Conservation (phyloP, 2,797 vertebrate genomes). For the Cuculus canorus region DNA sequence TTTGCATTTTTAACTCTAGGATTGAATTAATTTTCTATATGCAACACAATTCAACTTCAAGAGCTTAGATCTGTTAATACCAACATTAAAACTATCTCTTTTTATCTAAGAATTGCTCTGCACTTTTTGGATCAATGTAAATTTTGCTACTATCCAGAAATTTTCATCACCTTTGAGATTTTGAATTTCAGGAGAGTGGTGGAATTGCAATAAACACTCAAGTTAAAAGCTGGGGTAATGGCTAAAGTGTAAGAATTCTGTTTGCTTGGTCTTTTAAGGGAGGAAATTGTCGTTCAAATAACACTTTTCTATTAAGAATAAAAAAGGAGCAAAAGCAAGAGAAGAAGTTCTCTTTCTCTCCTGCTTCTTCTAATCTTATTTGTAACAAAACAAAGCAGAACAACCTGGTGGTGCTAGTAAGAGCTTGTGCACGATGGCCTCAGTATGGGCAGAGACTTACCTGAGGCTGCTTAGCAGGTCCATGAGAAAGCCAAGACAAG, state of each 20-base stretch:
- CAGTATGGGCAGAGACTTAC: background rate
- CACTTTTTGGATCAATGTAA: background rate
- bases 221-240: background rate
- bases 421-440: background rate
- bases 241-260: background rate
- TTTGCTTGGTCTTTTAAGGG: background rate
- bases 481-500: background rate
- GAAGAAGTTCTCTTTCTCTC: background rate
- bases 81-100: background rate
- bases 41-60: background rate
- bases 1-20: background rate
- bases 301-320: background rate
- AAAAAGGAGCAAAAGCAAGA: background rate
- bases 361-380: background rate
- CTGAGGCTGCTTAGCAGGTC: background rate
- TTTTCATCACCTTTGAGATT: background rate
- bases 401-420: background rate
- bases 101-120: background rate
- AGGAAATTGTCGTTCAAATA: background rate
- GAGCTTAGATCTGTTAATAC: background rate
- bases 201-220: rapidly evolving
- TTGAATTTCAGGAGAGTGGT: background rate
- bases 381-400: background rate
- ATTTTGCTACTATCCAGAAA: background rate
- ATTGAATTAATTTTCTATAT: background rate